A percentile compares a stretch with the other conserved stretches of the same genome.
These are phyloP conservation scores for Anthophora plumipes DNA, from an alignment of 2,888 invertebrate genomes.

Conservation along the genomic window DNA sequence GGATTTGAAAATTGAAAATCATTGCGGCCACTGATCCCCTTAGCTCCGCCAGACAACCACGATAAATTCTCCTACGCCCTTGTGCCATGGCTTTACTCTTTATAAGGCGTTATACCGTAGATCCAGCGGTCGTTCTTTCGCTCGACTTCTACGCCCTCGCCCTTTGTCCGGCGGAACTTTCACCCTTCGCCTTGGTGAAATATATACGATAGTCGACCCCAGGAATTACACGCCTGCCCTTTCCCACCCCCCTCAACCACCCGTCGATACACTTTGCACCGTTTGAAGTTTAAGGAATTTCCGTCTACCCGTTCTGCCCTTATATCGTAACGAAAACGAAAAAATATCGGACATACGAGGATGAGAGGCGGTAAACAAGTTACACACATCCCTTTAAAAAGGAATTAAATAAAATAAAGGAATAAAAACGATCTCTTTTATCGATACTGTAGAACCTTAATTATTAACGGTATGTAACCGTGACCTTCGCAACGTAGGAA, in stretches of 20 bases:
- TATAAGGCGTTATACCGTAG: constrained; percentile 76
- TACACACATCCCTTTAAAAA: no score
- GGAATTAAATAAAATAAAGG: no score
- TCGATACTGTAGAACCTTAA: no score
- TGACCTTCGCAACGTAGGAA: no score
- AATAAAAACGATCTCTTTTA: no score
- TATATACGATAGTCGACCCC: constrained; percentile 44
- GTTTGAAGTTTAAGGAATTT: constrained; percentile 31
- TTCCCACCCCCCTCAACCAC: no score
- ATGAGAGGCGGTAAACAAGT: no score
- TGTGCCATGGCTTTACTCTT: constrained; percentile 73
- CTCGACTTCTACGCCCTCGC: constrained; percentile 32
- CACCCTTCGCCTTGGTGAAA: constrained; percentile 51
- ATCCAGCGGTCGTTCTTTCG: constrained; percentile 57
- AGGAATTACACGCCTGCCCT: constrained; percentile 41
- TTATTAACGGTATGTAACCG: no score
- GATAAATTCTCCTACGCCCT: constrained; percentile 76
- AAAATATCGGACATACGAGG: background rate
- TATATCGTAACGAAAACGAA: background rate
- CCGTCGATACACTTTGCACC: constrained; percentile 22
- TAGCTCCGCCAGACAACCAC: constrained; percentile 79
- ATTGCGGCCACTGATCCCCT: constrained; percentile 82
- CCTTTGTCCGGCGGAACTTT: constrained; percentile 63
- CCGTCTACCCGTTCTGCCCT: background rate
- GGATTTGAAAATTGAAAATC: constrained; percentile 83